Percentiles rank a stretch among this genome's conserved stretches.
Conservation (phyloP, 2,113 vertebrate species). For the Strix uralensis region DNA sequence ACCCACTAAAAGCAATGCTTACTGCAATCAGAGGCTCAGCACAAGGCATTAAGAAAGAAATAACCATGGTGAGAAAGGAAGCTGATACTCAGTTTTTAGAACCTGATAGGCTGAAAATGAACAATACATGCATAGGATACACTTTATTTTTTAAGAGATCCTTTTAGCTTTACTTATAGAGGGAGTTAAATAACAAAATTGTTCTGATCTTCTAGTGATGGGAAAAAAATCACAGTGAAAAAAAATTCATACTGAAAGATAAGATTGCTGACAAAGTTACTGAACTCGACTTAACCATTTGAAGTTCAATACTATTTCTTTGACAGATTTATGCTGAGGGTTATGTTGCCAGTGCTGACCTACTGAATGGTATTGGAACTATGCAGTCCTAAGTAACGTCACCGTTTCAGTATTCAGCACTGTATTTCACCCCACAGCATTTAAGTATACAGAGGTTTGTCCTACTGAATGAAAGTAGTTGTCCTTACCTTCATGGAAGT, state of each 20-base stretch:
- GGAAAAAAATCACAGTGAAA: background rate
- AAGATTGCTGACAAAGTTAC: background rate
- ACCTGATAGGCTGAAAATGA: conserved; percentile 31
- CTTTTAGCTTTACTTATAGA: background rate
- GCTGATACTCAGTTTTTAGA: background rate
- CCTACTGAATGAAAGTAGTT: background rate
- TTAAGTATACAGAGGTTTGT: background rate
- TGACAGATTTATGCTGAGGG: background rate
- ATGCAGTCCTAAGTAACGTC: background rate
- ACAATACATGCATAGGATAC: background rate
- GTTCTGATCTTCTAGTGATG: background rate
- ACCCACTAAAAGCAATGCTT: background rate
- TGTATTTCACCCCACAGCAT: background rate
- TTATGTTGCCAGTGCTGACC: background rate
- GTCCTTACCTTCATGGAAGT: background rate
- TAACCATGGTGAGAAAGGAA: conserved; percentile 3
- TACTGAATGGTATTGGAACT: background rate
- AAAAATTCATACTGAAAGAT: background rate
- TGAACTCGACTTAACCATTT: background rate
- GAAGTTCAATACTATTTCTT: background rate
- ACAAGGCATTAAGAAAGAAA: conserved; percentile 17
- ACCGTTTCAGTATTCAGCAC: background rate
- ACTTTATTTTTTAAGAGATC: background rate
- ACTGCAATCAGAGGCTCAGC: conserved; percentile 31
- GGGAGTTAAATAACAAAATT: background rate